A percentile compares a stretch with the other conserved stretches of the same genome.
These are phyloP conservation scores for Tetranychus piercei DNA, from an alignment of 2,888 invertebrate genomes.

Conservation along the genomic window DNA sequence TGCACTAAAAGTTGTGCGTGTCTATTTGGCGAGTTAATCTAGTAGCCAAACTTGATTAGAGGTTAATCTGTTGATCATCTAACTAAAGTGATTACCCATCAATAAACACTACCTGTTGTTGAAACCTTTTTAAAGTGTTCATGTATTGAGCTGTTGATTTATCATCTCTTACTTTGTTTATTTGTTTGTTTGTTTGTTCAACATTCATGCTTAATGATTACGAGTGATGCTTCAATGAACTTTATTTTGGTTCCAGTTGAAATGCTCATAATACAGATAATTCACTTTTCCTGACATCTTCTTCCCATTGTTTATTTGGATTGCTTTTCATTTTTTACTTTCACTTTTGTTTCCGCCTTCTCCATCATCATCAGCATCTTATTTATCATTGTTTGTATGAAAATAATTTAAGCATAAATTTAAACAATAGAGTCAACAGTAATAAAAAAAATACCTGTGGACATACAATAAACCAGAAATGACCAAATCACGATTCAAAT, in stretches of 20 bases:
- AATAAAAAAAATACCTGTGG: too few species aligned
- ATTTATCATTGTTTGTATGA: too few species aligned
- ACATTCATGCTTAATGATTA: not conserved
- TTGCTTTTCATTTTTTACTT: not conserved
- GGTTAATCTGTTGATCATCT: too few species aligned
- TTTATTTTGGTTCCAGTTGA: not conserved
- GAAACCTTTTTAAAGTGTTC: not conserved
- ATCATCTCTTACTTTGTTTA: not conserved
- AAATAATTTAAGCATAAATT: too few species aligned
- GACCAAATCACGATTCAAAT: too few species aligned
- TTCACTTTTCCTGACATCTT: not conserved
- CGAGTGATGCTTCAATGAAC: too few species aligned
- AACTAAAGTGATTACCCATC: not conserved
- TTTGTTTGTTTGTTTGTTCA: not conserved
- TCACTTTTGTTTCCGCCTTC: not conserved
- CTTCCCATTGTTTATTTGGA: not conserved
- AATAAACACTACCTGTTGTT: not conserved
- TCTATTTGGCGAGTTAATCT: too few species aligned
- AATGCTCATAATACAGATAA: not conserved
- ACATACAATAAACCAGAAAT: too few species aligned
- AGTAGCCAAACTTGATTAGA: too few species aligned
- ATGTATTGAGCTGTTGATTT: not conserved
- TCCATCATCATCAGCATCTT: too few species aligned
- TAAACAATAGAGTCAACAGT: too few species aligned
- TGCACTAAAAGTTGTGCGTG: too few species aligned